These are phyloP conservation scores for Percopsis transmontana DNA, from an alignment of 2,113 vertebrate genomes.

Conservation along the genomic window DNA sequence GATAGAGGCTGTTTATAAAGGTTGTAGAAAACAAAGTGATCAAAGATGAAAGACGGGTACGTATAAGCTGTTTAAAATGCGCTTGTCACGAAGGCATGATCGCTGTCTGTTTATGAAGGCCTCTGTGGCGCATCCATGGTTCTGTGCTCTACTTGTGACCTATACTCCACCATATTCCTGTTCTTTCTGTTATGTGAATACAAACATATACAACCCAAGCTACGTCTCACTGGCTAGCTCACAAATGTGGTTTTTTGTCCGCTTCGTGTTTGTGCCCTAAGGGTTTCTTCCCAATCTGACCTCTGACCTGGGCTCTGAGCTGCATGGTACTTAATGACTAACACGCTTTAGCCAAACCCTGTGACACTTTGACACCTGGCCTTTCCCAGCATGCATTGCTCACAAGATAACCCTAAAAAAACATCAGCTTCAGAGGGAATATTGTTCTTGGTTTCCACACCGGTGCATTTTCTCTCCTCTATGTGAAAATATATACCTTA, in stretches of 20 bases:
- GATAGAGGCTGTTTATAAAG: background rate
- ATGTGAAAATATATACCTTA: constrained; percentile 50
- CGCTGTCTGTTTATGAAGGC: constrained; percentile 66
- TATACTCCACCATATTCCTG: constrained; percentile 53
- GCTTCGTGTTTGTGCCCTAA: constrained; percentile 39
- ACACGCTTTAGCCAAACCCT: constrained; percentile 27
- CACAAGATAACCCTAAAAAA: constrained; percentile 48
- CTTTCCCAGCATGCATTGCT: constrained; percentile 81
- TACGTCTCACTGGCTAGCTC: constrained; percentile 60
- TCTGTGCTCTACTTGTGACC: constrained; percentile 46
- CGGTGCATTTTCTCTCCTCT: constrained; percentile 54
- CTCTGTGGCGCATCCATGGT: constrained; percentile 41
- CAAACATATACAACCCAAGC: constrained; percentile 44
- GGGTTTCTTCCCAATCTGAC: constrained; percentile 40
- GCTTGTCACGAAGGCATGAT: constrained; percentile 83
- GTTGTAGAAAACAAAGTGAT: constrained; percentile 28
- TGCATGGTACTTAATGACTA: constrained; percentile 41
- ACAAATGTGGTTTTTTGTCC: constrained; percentile 48
- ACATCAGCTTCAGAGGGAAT: constrained; percentile 71
- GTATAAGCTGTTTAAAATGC: constrained; percentile 71
- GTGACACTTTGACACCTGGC: constrained; percentile 23
- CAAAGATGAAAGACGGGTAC: constrained; percentile 84
- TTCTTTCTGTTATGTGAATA: constrained; percentile 53
- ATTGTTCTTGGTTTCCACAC: constrained; percentile 55
- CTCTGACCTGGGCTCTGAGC: constrained; percentile 36